A percentile compares a stretch with the other conserved stretches of the same genome.
Evolutionary conservation across 1,140 invertebrate genomes (phyloP).

Genomic region (Drosophila kohkoa): DNA sequence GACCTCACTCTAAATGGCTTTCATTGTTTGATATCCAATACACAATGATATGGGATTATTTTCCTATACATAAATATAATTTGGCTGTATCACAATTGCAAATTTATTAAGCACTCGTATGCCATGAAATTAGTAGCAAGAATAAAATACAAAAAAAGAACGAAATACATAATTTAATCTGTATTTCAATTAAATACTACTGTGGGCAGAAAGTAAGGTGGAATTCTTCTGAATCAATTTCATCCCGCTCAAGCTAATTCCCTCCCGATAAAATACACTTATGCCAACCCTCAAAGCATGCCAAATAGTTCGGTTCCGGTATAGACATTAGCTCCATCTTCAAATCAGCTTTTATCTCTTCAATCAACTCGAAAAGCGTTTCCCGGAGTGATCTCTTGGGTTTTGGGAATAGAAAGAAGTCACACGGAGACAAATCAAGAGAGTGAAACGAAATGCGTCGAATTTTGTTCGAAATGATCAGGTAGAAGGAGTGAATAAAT

Average conservation of each 20-base stretch:
- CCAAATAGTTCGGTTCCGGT: no score
- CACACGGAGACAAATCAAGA: background rate
- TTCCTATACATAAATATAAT: no score
- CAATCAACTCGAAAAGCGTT: background rate
- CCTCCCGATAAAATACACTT: background rate
- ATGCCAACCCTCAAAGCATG: background rate
- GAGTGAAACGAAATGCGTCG: background rate
- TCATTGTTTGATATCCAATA: no score
- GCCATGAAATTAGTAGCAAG: no score
- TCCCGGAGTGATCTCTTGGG: background rate
- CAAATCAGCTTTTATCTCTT: no score
- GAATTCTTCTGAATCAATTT: background rate
- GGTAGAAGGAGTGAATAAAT: background rate
- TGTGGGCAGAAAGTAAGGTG: background rate
- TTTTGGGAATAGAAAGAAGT: background rate
- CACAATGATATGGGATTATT: no score
- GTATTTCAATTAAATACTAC: no score
- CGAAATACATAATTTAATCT: no score
- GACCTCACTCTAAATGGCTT: slow-evolving; percentile 4
- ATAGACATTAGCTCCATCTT: no score
- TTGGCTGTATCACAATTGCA: no score
- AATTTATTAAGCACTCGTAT: no score
- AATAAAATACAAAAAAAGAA: no score
- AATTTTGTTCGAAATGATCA: background rate
- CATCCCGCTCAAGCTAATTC: background rate